Conservation (phyloP, 1,140 invertebrate species). For the Drosophila punjabiensis region DNA sequence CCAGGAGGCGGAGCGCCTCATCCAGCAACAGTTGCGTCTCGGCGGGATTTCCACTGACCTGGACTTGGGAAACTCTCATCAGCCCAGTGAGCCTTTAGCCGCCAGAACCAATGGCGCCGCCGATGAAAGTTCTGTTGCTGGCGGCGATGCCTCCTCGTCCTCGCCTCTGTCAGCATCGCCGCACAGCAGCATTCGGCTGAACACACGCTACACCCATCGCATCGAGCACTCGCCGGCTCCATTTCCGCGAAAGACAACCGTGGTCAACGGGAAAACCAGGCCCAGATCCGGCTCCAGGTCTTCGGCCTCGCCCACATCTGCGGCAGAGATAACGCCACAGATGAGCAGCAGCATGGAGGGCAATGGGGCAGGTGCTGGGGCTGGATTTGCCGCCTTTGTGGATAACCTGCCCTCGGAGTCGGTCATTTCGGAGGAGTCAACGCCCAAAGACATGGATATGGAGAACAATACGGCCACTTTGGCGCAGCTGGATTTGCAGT, state of each 20-base stretch:
- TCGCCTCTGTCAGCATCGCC: constrained; percentile 60
- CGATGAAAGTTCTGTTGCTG: neutral
- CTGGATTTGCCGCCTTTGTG: constrained; percentile 69
- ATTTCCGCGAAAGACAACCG: constrained; percentile 13
- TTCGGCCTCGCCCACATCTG: constrained; percentile 19
- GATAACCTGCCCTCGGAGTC: constrained; percentile 80
- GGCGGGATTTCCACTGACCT: constrained; percentile 15
- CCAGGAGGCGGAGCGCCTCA: constrained; percentile 77
- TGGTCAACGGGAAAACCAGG: neutral
- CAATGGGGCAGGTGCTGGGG: constrained; percentile 1
- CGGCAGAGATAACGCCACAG: neutral
- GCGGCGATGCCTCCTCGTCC: constrained; percentile 30
- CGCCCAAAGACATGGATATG: constrained; percentile 65
- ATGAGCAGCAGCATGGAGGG: neutral
- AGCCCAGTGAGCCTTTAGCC: neutral
- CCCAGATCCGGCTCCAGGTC: constrained; percentile 29
- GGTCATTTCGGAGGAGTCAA: constrained; percentile 81
- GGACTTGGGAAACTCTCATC: neutral
- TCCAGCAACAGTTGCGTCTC: constrained; percentile 71
- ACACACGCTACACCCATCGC: constrained; percentile 73
- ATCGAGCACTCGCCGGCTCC: constrained; percentile 61
- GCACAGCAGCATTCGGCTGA: constrained; percentile 74
- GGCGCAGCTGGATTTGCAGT: constrained; percentile 49
- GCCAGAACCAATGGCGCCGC: neutral
- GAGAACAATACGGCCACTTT: constrained; percentile 38